Percentiles rank a stretch among this genome's conserved stretches.
phyloP scores from a whole-genome alignment of 2,797 vertebrate species.

The Brachymystax lenok region DNA sequence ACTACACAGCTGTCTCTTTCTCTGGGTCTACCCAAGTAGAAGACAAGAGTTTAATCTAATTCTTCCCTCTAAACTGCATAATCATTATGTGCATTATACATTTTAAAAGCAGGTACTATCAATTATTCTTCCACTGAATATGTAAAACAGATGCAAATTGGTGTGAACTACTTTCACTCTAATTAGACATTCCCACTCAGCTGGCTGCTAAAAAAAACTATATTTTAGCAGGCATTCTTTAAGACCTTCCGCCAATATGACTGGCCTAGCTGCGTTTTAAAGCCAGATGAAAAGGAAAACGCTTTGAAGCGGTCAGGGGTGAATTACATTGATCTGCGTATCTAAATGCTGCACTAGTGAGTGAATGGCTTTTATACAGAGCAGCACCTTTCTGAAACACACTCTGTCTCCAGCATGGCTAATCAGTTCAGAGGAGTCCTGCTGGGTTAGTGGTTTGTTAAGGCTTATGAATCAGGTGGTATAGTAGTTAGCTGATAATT shows the following conservation, averaged over 20 bases:
- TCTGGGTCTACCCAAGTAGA: not conserved
- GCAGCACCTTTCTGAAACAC: constrained; percentile 7
- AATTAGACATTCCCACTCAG: constrained; percentile 24
- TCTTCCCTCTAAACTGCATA: constrained; percentile 2
- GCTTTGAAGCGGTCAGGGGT: constrained; percentile 24
- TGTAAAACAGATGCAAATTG: constrained; percentile 32
- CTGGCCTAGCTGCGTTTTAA: constrained; percentile 8
- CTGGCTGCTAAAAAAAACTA: constrained; percentile 7
- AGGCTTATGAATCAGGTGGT: constrained; percentile 1
- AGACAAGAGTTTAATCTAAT: constrained; percentile 10
- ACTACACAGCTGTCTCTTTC: not conserved
- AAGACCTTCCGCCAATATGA: not conserved
- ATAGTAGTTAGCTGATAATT: constrained; percentile 4
- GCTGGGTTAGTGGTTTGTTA: constrained; percentile 18
- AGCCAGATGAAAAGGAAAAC: not conserved
- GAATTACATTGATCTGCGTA: constrained; percentile 20
- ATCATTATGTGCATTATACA: constrained; percentile 21
- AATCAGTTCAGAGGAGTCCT: constrained; percentile 11
- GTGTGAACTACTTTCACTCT: constrained; percentile 26
- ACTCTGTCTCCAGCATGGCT: not conserved
- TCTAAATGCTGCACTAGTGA: constrained; percentile 19
- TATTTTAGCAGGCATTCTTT: not conserved
- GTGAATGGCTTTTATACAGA: constrained; percentile 1
- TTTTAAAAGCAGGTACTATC: constrained; percentile 21
- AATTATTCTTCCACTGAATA: constrained; percentile 30